Conservation (phyloP, 2,113 vertebrate species). For the Sorex fumeus region DNA sequence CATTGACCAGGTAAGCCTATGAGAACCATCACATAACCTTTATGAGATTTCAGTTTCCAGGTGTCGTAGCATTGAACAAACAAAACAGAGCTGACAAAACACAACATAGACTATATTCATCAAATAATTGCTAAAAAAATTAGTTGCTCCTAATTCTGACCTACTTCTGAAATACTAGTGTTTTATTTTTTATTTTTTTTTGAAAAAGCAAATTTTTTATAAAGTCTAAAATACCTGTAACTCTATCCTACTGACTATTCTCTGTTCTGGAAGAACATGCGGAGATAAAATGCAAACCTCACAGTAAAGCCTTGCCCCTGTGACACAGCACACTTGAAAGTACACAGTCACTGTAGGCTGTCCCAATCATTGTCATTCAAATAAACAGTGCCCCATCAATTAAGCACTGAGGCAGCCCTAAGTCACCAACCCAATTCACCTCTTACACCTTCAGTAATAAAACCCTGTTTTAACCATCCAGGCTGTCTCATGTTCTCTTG, state of each 20-base stretch:
- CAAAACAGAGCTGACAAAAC: too few species aligned
- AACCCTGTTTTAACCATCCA: background rate
- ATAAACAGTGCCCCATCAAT: background rate
- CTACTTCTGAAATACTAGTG: too few species aligned
- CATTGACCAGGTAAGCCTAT: too few species aligned
- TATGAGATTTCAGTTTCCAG: too few species aligned
- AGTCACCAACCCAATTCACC: background rate
- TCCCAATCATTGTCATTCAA: background rate
- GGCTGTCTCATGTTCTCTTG: background rate
- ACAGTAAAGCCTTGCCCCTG: background rate
- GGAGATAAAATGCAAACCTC: background rate
- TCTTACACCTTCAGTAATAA: background rate
- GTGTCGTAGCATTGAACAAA: too few species aligned
- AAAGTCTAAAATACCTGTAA: slow-evolving; percentile 5
- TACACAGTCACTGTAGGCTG: background rate
- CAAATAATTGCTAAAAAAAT: too few species aligned
- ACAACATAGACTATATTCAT: too few species aligned
- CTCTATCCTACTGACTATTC: background rate
- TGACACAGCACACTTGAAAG: background rate
- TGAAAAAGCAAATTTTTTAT: slow-evolving; percentile 42
- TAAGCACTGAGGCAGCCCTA: background rate
- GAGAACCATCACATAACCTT: too few species aligned
- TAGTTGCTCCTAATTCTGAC: too few species aligned
- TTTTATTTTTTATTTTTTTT: too few species aligned
- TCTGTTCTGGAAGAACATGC: background rate